Percentiles rank a stretch among this genome's conserved stretches.
Conservation (phyloP, 2,113 vertebrate species). For the Scomber japonicus region DNA sequence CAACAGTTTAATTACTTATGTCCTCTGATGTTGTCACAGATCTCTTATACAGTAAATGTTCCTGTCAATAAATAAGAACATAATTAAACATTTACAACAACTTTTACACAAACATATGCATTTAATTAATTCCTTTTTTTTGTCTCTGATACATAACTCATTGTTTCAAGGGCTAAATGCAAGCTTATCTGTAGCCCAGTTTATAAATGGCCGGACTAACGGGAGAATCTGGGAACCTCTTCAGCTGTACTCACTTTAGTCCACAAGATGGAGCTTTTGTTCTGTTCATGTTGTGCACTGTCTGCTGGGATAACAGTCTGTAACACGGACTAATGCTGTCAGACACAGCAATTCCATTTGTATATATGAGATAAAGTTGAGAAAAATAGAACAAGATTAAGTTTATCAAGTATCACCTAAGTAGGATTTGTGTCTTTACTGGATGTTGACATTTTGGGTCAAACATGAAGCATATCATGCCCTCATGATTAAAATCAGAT, state of each 20-base stretch:
- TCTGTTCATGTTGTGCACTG: slow-evolving; percentile 67
- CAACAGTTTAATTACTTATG: slow-evolving; percentile 31
- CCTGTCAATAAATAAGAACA: slow-evolving; percentile 12
- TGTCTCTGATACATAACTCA: slow-evolving; percentile 8
- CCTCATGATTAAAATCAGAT: neutral
- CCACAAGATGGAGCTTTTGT: slow-evolving; percentile 87
- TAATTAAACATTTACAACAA: slow-evolving; percentile 37
- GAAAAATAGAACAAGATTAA: neutral
- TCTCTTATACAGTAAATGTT: slow-evolving; percentile 19
- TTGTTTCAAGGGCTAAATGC: slow-evolving; percentile 15
- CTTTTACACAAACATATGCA: slow-evolving; percentile 28
- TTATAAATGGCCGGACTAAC: neutral
- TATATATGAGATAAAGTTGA: neutral
- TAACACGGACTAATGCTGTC: slow-evolving; percentile 20
- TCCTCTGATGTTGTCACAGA: slow-evolving; percentile 11
- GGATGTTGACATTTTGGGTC: neutral
- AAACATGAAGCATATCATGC: neutral
- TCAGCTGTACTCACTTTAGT: slow-evolving; percentile 27
- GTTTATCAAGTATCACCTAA: neutral
- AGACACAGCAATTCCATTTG: neutral
- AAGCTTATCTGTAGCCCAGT: slow-evolving; percentile 6
- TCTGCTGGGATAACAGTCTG: neutral
- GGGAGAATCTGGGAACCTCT: neutral
- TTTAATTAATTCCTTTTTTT: slow-evolving; percentile 15
- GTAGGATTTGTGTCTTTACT: neutral